These are phyloP conservation scores for Ochotona curzoniae DNA, from an alignment of 2,113 vertebrate genomes.

Conservation along the genomic window DNA sequence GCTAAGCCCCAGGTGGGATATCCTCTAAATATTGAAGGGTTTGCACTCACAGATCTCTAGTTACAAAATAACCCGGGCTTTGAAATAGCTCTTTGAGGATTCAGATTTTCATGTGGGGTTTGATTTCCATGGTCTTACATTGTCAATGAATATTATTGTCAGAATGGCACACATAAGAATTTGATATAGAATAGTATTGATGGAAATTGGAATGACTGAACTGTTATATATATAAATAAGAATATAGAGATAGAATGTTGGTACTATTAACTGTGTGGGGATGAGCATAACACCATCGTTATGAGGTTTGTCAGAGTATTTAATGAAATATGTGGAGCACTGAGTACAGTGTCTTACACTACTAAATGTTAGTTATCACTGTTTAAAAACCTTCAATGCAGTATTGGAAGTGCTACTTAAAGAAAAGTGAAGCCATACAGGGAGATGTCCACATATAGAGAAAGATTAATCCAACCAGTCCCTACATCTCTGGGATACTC, in stretches of 20 bases:
- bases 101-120: background rate
- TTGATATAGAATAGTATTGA: background rate
- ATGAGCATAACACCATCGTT: background rate
- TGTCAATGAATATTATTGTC: background rate
- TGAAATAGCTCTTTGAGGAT: background rate
- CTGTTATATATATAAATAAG: background rate
- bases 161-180: background rate
- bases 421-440: background rate
- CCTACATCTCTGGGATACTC: background rate
- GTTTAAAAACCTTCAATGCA: background rate
- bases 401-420: background rate
- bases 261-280: background rate
- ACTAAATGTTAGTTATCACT: background rate
- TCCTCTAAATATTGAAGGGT: background rate
- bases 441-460: background rate
- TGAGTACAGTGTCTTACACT: background rate
- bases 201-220: background rate
- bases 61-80: background rate
- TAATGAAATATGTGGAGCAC: background rate
- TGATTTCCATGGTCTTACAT: background rate
- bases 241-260: background rate
- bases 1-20: background rate
- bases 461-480: background rate
- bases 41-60: background rate
- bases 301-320: background rate